Evolutionary conservation across 2,113 vertebrate species (phyloP), one percentile per base, ranked within the genome.

Genomic region (Malaclemys terrapin): DNA sequence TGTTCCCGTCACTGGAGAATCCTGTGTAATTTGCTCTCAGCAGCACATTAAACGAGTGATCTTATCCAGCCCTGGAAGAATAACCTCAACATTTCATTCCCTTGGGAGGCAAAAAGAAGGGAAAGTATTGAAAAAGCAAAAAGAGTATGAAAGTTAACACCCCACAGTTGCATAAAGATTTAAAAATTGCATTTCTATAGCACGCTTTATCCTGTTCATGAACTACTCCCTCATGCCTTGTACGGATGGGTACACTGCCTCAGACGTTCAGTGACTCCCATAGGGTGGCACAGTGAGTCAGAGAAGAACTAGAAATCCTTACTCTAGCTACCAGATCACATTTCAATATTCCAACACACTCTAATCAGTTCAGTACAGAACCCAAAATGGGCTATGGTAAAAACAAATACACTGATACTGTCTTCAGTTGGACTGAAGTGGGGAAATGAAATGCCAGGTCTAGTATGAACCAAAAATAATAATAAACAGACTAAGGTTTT

Each of bases 171-270:
- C 11, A 29, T 24, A 3, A 35, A 84, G 14, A 0, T 2, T 50
- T 91, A 27, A 65, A 92, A 93, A 87, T n/a, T 25, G 45, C 0
- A 29, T 75, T 90, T 94, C 27, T 42, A 31, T 9, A 47, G 56
- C 27, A 31, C 54, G 5, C 8, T 7, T 86, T 84, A 31, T 49
- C 52, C 50, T 50, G 79, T 35, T 87, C 5, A n/a, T 1, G 2
- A 56, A 78, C 3, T 27, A 35, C 1, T 0, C 1, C 1, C 0
- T 59, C 52, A 29, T 72, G 56, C n/a, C 72, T 22, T 45, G 4
- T 9, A 6, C 17, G n/a, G 29, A 3, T 49, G 1, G 35, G 10
- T 59, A 42, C 12, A 20, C 10, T 84, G 75, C 85, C 27, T 81
- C 8, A 79, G 86, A 65, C 9, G 13, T 6, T 56, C 54, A 5